Evolutionary conservation across 2,888 invertebrate species (phyloP).

Genomic region (Tortricodes alternella): DNA sequence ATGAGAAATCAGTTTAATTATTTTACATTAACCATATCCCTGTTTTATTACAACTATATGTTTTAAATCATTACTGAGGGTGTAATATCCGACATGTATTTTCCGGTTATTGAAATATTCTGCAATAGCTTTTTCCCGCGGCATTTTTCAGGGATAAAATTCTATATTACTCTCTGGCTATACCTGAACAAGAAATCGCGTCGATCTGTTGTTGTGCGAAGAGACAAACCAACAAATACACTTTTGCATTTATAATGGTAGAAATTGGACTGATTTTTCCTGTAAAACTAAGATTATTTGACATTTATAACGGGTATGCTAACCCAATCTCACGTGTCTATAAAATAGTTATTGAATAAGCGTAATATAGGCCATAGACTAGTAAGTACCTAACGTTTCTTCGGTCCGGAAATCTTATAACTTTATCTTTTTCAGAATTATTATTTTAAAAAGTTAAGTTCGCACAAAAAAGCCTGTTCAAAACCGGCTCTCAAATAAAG

Average conservation of each 20-base stretch:
- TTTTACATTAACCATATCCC: no score
- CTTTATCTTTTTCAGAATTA: neutral
- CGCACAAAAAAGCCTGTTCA: constrained; percentile 18
- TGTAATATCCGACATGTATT: no score
- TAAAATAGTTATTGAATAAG: constrained; percentile 17
- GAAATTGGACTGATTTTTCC: neutral
- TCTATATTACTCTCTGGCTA: no score
- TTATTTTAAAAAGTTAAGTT: constrained; percentile 9
- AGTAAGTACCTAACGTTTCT: neutral
- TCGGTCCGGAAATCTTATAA: neutral
- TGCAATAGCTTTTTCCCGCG: no score
- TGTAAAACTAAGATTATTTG: neutral
- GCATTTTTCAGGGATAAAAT: no score
- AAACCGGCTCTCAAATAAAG: constrained; percentile 8
- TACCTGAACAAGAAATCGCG: no score
- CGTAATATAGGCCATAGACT: constrained; percentile 11
- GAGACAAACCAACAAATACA: no score
- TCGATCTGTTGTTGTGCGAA: no score
- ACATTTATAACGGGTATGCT: constrained; percentile 26
- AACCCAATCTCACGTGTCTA: constrained; percentile 25
- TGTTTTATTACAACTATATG: no score
- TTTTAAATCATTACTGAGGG: no score
- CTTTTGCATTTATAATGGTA: neutral
- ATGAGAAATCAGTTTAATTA: neutral
- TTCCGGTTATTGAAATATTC: no score